Evolutionary conservation across 2,113 vertebrate genomes (phyloP).

Genomic region (Anas platyrhynchos): DNA sequence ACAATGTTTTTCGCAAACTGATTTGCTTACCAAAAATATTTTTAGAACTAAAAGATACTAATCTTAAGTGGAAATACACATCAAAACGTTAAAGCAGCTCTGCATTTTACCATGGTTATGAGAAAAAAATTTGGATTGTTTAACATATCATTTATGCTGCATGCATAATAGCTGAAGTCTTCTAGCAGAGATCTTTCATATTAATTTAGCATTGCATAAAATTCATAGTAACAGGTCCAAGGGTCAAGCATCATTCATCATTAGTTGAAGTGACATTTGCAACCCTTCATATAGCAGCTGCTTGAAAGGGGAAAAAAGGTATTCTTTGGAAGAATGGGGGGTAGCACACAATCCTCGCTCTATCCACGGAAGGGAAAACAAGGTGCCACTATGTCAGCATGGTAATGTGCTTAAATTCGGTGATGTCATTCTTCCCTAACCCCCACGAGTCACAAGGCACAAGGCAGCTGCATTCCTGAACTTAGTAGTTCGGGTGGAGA

Average conservation of each 20-base stretch:
- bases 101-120: constrained; percentile 76
- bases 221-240: constrained; percentile 82
- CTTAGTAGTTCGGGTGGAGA: constrained; percentile 82
- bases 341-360: constrained; percentile 86
- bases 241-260: constrained; percentile 99
- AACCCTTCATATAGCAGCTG: constrained; percentile 91
- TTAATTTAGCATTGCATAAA: constrained; percentile 86
- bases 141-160: constrained; percentile 73
- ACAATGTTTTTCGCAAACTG: constrained; percentile 77
- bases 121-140: constrained; percentile 72
- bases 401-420: constrained; percentile 87
- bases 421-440: constrained; percentile 93
- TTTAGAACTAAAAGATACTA: constrained; percentile 75
- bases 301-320: constrained; percentile 83
- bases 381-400: constrained; percentile 96
- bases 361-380: constrained; percentile 86
- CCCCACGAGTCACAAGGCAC: constrained; percentile 91
- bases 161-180: constrained; percentile 73
- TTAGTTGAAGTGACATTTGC: constrained; percentile 95
- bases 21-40: constrained; percentile 82
- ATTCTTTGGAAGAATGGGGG: constrained; percentile 85
- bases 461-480: constrained; percentile 92
- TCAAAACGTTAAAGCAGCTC: constrained; percentile 82
- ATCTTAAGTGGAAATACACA: constrained; percentile 81
- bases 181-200: constrained; percentile 80